Evolutionary conservation across 92 coral and sea anemone genomes (phyloP).

Genomic region (Epizoanthus rinbou): DNA sequence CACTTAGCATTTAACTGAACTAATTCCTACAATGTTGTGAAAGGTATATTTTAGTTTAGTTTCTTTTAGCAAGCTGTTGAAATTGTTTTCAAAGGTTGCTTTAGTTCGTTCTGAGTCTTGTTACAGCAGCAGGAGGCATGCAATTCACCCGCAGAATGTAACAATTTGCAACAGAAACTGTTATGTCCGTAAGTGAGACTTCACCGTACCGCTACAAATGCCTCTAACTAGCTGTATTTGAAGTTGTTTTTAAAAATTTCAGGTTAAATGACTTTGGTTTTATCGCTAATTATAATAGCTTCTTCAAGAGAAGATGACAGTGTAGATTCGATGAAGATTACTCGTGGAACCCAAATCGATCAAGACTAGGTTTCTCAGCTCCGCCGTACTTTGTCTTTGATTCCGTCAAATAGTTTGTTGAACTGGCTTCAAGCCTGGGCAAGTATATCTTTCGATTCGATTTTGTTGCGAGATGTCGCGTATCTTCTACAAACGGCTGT

Average conservation of each 20-base stretch:
- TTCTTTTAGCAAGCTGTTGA: background rate
- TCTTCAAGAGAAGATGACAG: background rate
- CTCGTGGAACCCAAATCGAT: background rate
- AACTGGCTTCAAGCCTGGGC: background rate
- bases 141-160: background rate
- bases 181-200: background rate
- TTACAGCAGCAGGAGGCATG: background rate
- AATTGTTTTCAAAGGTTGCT: background rate
- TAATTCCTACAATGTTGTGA: no score
- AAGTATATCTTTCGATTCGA: conserved; percentile 43
- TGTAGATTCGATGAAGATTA: background rate
- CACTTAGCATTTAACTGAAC: no score
- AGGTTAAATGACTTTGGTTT: no score
- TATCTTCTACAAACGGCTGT: conserved; percentile 2
- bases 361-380: conserved; percentile 6
- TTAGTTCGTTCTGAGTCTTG: no score
- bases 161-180: background rate
- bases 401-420: background rate
- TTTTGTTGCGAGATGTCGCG: conserved; percentile 25
- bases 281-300: background rate
- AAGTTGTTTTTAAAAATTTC: no score
- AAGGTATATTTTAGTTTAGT: no score
- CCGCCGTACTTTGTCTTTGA: background rate
- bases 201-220: background rate
- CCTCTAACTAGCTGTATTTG: no score